Evolutionary conservation across 2,797 vertebrate genomes (phyloP).

Genomic region (Eleutherodactylus coqui): DNA sequence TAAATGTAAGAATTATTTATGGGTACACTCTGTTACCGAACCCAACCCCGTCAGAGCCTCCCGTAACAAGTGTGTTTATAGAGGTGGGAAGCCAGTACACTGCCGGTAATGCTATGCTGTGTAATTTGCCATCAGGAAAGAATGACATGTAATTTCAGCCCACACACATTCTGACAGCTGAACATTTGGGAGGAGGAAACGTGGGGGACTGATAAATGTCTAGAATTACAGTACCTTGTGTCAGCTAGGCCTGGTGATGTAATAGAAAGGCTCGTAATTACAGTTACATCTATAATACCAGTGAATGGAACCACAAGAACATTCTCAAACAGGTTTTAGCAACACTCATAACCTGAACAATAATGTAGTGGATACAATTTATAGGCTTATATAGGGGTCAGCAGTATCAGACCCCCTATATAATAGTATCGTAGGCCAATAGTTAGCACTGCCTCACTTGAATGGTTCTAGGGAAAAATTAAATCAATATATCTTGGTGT

Average conservation of each 20-base stretch:
- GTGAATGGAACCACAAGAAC: too few relatives aligned
- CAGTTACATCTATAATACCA: not conserved
- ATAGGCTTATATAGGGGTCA: too few relatives aligned
- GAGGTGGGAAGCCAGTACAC: constrained; percentile 46
- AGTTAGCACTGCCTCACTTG: too few relatives aligned
- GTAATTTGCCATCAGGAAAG: constrained; percentile 55
- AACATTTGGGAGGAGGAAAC: constrained; percentile 55
- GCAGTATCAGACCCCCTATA: too few relatives aligned
- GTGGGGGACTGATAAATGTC: constrained; percentile 61
- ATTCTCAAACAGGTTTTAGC: too few relatives aligned
- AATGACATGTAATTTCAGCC: constrained; percentile 61
- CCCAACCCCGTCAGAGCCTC: not conserved
- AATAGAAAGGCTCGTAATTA: not conserved
- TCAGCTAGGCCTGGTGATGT: constrained; percentile 31
- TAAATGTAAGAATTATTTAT: not conserved
- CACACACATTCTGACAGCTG: constrained; percentile 56
- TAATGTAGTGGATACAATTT: too few relatives aligned
- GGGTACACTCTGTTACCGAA: not conserved
- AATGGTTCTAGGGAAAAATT: too few relatives aligned
- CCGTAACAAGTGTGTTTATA: constrained; percentile 4
- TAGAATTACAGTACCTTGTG: constrained; percentile 65
- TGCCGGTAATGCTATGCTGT: constrained; percentile 31
- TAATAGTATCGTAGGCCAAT: too few relatives aligned
- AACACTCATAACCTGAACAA: too few relatives aligned
- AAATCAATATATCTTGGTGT: too few relatives aligned